Conservation (phyloP, 2,113 vertebrate genomes). For the Cochlearius cochlearius region DNA sequence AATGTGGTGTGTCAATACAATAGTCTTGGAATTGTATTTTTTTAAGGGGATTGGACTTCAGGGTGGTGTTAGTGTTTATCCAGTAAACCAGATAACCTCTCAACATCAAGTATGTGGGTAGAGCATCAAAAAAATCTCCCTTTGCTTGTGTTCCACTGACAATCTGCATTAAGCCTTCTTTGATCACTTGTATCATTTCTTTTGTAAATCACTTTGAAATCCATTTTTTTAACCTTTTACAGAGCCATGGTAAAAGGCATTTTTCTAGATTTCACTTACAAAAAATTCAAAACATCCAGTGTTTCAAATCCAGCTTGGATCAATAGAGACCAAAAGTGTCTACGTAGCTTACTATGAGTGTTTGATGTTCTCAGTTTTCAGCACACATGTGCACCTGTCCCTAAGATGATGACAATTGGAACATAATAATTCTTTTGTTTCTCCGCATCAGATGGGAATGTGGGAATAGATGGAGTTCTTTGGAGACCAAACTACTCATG, state of each 20-base stretch:
- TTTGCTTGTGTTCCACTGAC: not conserved
- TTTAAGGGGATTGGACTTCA: not conserved
- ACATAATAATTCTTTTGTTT: not conserved
- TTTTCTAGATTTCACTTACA: not conserved
- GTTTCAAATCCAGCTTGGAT: not conserved
- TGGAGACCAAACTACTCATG: not conserved
- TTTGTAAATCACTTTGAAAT: not conserved
- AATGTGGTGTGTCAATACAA: not conserved
- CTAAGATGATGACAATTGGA: not conserved
- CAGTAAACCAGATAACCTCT: not conserved
- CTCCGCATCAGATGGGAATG: not conserved
- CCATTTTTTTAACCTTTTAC: not conserved
- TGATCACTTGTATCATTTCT: not conserved
- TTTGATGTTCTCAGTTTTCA: not conserved
- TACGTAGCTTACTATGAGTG: not conserved
- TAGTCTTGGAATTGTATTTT: not conserved
- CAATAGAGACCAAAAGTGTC: not conserved
- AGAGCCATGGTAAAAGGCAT: not conserved
- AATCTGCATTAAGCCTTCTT: not conserved
- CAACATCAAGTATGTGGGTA: not conserved
- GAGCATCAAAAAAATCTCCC: not conserved
- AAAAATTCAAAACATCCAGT: not conserved
- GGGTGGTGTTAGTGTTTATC: not conserved
- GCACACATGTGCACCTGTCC: not conserved
- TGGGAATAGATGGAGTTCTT: not conserved